phyloP scores from a whole-genome alignment of 2,888 invertebrate species.

The Colostygia pectinataria region DNA sequence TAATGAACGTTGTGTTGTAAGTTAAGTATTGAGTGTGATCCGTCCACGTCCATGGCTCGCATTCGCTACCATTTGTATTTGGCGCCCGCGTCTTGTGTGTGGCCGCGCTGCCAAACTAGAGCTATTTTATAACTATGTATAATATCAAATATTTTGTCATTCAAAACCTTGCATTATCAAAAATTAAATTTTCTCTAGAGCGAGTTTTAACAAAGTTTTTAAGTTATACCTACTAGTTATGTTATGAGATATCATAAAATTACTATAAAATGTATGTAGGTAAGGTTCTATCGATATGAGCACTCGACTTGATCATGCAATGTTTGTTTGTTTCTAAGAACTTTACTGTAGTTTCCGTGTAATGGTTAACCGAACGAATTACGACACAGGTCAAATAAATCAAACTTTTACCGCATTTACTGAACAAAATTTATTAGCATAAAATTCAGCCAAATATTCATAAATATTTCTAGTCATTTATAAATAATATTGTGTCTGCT shows the following conservation, averaged over 20 bases:
- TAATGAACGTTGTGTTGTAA: slow-evolving; percentile 11
- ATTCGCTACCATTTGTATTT: background rate
- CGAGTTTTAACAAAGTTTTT: too few relatives aligned
- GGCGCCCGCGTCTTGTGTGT: background rate
- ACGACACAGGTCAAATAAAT: slow-evolving; percentile 63
- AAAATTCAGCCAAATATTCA: slow-evolving; percentile 46
- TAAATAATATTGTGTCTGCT: background rate
- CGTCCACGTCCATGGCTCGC: slow-evolving; percentile 58
- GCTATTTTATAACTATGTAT: background rate
- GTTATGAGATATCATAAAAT: too few relatives aligned
- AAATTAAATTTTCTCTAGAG: too few relatives aligned
- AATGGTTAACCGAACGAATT: slow-evolving; percentile 68
- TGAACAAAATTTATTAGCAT: slow-evolving; percentile 15
- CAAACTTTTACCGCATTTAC: slow-evolving; percentile 38
- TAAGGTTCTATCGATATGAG: background rate
- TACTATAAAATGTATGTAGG: too few relatives aligned
- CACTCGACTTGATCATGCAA: background rate
- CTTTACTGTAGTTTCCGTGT: slow-evolving; percentile 25
- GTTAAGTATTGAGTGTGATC: slow-evolving; percentile 57
- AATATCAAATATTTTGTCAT: background rate
- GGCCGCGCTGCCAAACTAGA: background rate
- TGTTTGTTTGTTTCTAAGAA: too few relatives aligned
- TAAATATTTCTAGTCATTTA: slow-evolving; percentile 42
- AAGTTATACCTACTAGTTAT: too few relatives aligned
- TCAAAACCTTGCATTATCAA: too few relatives aligned